phyloP scores from a whole-genome alignment of 1,140 invertebrate genomes.

The Drosophila ananassae region DNA sequence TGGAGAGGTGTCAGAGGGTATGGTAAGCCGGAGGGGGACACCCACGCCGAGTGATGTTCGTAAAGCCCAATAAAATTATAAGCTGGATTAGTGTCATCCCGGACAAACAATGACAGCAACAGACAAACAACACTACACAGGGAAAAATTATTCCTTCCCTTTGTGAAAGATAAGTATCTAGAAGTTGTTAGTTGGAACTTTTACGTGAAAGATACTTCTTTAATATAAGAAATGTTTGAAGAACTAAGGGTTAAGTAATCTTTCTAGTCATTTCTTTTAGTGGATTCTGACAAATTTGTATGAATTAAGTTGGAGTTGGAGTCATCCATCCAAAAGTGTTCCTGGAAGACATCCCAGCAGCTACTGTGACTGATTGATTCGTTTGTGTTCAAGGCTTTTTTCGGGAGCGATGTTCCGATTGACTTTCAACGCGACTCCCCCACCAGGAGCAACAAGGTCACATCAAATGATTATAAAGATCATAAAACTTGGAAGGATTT shows the following conservation, averaged over 20 bases:
- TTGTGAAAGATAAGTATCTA: too few relatives aligned
- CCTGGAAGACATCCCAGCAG: constrained; percentile 21
- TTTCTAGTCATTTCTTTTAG: background rate
- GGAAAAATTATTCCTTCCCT: background rate
- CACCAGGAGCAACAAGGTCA: constrained; percentile 17
- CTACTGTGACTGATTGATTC: constrained; percentile 78
- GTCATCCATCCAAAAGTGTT: constrained; percentile 4
- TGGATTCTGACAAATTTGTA: background rate
- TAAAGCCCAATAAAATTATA: constrained; percentile 75
- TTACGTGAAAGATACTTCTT: background rate
- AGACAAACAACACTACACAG: background rate
- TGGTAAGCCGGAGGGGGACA: constrained; percentile 1
- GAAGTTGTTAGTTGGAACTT: background rate
- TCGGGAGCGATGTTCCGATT: constrained; percentile 33
- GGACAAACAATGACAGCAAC: constrained; percentile 75
- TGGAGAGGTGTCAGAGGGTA: background rate
- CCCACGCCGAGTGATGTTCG: constrained; percentile 36
- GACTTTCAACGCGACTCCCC: constrained; percentile 33
- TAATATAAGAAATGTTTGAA: background rate
- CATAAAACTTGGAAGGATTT: constrained; percentile 12
- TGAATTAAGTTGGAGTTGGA: background rate
- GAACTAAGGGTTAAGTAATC: background rate
- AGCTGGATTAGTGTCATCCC: constrained; percentile 75
- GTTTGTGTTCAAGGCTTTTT: constrained; percentile 60
- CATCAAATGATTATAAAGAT: background rate